A percentile compares a stretch with the other conserved stretches of the same genome.
phyloP scores from a whole-genome alignment of 2,888 invertebrate species.

The Dusona sp. region DNA sequence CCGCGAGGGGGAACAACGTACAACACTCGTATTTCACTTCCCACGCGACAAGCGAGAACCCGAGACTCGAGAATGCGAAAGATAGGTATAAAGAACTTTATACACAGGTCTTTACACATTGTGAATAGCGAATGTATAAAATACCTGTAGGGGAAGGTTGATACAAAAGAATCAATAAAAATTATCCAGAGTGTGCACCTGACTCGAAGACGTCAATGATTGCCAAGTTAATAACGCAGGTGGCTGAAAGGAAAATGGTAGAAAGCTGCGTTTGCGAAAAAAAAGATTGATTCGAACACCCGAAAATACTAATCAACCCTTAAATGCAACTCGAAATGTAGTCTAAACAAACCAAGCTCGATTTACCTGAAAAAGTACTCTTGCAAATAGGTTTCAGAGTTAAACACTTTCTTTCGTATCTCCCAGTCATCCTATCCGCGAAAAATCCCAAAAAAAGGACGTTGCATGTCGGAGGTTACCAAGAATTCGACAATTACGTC shows the following conservation, averaged over 20 bases:
- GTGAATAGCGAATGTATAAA: background rate
- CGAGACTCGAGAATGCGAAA: slow-evolving; percentile 49
- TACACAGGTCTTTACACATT: slow-evolving; percentile 3
- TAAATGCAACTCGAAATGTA: background rate
- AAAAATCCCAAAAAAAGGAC: background rate
- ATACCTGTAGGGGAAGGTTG: background rate
- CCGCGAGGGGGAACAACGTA: slow-evolving; percentile 60
- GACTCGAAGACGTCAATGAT: background rate
- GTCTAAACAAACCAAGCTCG: background rate
- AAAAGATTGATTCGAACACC: background rate
- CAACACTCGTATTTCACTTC: slow-evolving; percentile 80
- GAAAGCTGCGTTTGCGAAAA: background rate
- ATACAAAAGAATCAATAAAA: background rate
- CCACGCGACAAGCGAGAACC: slow-evolving; percentile 72
- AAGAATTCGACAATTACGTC: slow-evolving; percentile 84
- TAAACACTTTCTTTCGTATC: background rate
- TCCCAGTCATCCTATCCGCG: background rate
- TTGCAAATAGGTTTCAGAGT: background rate
- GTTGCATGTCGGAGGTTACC: slow-evolving; percentile 42
- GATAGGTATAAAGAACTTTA: slow-evolving; percentile 56
- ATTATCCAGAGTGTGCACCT: background rate
- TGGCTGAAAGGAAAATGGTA: background rate
- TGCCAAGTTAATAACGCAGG: background rate
- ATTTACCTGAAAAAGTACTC: background rate
- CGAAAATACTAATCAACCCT: background rate